A percentile compares a stretch with the other conserved stretches of the same genome.
Conservation (phyloP, 1,140 invertebrate genomes). For the Drosophila mayri region DNA sequence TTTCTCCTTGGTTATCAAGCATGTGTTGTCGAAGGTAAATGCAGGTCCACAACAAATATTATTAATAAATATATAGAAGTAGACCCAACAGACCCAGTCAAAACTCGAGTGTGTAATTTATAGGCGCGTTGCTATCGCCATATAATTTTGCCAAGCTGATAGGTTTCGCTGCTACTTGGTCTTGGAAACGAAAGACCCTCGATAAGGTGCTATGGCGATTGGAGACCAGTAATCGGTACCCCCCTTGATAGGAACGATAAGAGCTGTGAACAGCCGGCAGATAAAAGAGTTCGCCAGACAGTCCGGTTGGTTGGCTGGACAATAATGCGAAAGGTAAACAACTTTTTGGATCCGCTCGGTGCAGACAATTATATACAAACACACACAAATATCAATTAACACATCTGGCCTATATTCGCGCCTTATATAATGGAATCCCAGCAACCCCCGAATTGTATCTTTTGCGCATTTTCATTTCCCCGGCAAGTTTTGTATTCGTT, state of each 20-base stretch:
- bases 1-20: conserved; percentile 15
- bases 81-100: neutral
- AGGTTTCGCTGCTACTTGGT: conserved; percentile 14
- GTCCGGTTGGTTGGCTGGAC: conserved; percentile 4
- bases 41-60: conserved; percentile 1
- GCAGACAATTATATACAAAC: neutral
- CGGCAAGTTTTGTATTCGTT: neutral
- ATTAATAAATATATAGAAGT: conserved; percentile 13
- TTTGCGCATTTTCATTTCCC: conserved; percentile 33
- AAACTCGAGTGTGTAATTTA: conserved; percentile 40
- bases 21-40: neutral
- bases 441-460: conserved; percentile 17
- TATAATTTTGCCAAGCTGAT: conserved; percentile 27
- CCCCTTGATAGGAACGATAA: conserved; percentile 38
- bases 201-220: conserved; percentile 14
- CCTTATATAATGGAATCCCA: conserved; percentile 12
- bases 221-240: conserved; percentile 1
- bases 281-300: conserved; percentile 38
- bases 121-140: neutral
- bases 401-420: conserved; percentile 56
- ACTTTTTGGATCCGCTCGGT: conserved; percentile 11
- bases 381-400: conserved; percentile 39
- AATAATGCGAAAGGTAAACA: conserved; percentile 52
- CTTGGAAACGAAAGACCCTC: conserved; percentile 8
- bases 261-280: conserved; percentile 25